Evolutionary conservation across 92 coral and sea anemone genomes (phyloP).

Genomic region (Nematostella vectensis): DNA sequence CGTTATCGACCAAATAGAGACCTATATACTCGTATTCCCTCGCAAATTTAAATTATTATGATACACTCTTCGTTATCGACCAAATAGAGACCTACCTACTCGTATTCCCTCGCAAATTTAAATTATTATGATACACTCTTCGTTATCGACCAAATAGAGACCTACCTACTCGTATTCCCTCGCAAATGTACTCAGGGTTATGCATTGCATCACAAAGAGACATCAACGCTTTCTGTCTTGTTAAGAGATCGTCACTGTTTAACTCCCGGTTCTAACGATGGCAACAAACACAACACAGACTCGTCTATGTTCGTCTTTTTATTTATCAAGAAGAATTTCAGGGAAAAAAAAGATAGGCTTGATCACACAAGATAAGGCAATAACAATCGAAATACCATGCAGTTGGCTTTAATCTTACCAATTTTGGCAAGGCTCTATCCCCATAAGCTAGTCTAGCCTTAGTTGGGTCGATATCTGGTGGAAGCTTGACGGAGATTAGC

Average conservation of each 20-base stretch:
- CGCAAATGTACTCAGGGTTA: conserved; percentile 85
- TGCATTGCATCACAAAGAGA: conserved; percentile 91
- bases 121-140: no score
- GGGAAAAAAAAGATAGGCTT: no score
- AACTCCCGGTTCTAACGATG: conserved; percentile 69
- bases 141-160: neutral
- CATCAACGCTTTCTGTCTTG: conserved; percentile 90
- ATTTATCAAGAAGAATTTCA: neutral
- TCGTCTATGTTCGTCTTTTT: no score
- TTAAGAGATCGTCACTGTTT: conserved; percentile 63
- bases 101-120: conserved; percentile 75
- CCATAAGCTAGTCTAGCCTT: conserved; percentile 95
- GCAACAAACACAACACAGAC: neutral
- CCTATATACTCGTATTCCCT: no score
- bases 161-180: conserved; percentile 85
- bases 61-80: no score
- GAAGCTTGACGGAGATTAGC: conserved; percentile 72
- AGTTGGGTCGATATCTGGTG: conserved; percentile 88
- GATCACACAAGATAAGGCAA: no score
- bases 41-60: no score
- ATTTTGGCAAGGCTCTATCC: conserved; percentile 84
- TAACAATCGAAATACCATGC: no score
- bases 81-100: no score
- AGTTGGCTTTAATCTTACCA: no score
- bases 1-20: no score